Percentiles rank a stretch among this genome's conserved stretches.
Conservation (phyloP, 2,113 vertebrate species). For the Cryptomyrus ogoouensis region DNA sequence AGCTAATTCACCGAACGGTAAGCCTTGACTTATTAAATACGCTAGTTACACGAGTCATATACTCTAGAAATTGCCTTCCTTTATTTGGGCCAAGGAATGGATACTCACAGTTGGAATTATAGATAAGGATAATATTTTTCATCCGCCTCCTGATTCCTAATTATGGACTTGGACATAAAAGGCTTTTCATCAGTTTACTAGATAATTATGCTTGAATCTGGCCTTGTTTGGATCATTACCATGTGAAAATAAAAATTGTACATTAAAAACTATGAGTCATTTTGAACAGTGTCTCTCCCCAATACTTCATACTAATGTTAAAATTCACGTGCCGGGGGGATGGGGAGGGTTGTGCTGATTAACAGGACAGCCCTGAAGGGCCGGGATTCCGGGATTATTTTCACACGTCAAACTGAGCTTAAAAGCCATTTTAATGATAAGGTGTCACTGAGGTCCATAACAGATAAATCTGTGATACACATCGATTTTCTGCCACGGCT, state of each 20-base stretch:
- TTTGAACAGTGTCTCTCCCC: neutral
- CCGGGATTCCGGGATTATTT: neutral
- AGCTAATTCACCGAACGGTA: neutral
- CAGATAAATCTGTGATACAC: neutral
- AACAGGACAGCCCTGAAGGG: neutral
- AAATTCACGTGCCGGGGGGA: neutral
- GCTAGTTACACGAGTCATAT: neutral
- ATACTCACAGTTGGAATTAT: neutral
- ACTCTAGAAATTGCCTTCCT: neutral
- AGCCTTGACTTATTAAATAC: neutral
- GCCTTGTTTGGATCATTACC: neutral
- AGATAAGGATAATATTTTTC: neutral
- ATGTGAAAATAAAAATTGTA: neutral
- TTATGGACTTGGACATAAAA: neutral
- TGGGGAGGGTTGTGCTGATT: neutral
- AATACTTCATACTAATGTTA: neutral
- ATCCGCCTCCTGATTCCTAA: neutral
- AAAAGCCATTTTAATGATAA: slow-evolving; percentile 13
- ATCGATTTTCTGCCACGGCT: neutral
- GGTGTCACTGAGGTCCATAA: neutral
- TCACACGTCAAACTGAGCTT: neutral
- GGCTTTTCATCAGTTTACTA: neutral
- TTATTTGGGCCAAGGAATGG: neutral
- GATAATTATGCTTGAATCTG: neutral
- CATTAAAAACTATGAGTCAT: neutral